phyloP scores from a whole-genome alignment of 2,113 vertebrate genomes.

The Tychaedon coryphoeus region DNA sequence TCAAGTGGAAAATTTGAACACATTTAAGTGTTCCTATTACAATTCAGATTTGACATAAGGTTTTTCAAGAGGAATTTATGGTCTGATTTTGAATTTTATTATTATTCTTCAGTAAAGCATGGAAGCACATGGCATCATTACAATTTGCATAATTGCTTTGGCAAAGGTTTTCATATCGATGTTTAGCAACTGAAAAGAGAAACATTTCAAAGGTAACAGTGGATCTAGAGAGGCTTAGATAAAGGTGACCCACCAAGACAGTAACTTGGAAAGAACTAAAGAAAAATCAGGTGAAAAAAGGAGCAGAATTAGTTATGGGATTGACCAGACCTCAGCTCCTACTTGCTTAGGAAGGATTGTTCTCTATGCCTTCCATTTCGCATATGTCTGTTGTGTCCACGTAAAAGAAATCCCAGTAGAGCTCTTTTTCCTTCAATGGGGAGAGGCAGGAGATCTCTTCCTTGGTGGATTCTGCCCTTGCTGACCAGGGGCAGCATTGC shows the following conservation, averaged over 20 bases:
- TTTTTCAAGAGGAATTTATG: not conserved
- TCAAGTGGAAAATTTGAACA: not conserved
- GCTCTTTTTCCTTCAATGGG: not conserved
- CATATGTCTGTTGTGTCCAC: accelerated
- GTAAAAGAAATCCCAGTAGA: not conserved
- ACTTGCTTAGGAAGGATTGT: not conserved
- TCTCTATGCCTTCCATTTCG: not conserved
- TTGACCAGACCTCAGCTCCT: not conserved
- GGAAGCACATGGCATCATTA: not conserved
- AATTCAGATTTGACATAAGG: not conserved
- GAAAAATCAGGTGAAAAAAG: not conserved
- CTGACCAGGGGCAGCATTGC: not conserved
- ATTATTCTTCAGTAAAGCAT: not conserved
- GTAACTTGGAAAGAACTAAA: not conserved
- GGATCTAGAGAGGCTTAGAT: not conserved
- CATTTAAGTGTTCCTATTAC: not conserved
- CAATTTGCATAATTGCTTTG: not conserved
- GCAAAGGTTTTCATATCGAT: not conserved
- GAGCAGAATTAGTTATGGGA: not conserved
- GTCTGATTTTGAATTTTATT: not conserved
- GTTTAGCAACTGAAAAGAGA: not conserved
- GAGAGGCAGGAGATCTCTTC: not conserved
- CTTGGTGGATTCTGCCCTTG: accelerated
- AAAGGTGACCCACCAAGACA: not conserved
- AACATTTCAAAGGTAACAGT: not conserved